Base-by-base conservation (phyloP, 2,888 invertebrate genomes). In the Archips crataeganus region DNA sequence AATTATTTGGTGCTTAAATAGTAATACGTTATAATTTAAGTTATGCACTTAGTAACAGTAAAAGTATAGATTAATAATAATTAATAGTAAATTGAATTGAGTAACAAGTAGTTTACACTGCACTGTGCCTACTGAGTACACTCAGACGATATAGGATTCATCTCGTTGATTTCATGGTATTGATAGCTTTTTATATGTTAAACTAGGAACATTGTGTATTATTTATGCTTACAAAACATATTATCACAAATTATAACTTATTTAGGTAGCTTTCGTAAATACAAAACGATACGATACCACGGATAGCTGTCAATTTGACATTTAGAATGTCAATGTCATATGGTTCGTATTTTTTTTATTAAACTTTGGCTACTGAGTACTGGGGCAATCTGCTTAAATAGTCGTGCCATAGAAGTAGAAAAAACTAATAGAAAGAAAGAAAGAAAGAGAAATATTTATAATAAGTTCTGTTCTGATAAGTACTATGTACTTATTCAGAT, bases 311-410 rank as follows among this genome's bases (percentile, higher is more conserved):
- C 62, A 62, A 42, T 11, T 42, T 45, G 62, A 63, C 47, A n/a
- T 63, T 45, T 62, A 23, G 45, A 42, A 32, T 11, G 62, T 63
- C 62, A 63, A 47, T 47, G 63, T 45, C 57, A 63, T 47, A 47
- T 47, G 63, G 45, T 63, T 34, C 13, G 45, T 34, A 1, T 23
- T 23, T 23, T 23, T 23, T 23, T 23, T 23, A 23, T 23, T 23
- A 23, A 23, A 1, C 23, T 23, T 23, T 23, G 23, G 23, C 23
- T 23, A 23, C 23, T 23, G 23, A 1, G 23, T 23, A 23, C 23
- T 23, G 23, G 23, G 23, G 23, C 23, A 23, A 23, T 23, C 23
- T 23, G 23, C 23, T 23, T 23, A 23, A 23, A 23, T 23, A 23
- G 23, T 23, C 23, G 23, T 23, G 0, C 23, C 23, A 23, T 23